These are phyloP conservation scores for Limnephilus marmoratus DNA, from an alignment of 2,888 invertebrate genomes.

Conservation along the genomic window DNA sequence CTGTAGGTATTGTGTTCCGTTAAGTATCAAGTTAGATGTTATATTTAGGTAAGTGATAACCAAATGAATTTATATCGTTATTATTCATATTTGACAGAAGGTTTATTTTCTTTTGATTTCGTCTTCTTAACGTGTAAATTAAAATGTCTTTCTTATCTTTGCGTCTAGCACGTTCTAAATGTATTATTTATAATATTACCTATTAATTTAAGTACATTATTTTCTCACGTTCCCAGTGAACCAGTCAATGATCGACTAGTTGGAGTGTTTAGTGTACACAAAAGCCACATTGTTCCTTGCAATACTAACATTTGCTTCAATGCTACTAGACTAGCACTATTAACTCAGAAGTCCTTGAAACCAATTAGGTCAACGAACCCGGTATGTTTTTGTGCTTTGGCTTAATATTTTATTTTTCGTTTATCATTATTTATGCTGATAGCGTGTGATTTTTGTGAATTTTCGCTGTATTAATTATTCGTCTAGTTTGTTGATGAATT, in stretches of 20 bases:
- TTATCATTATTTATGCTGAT: background rate
- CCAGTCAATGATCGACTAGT: background rate
- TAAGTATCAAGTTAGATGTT: background rate
- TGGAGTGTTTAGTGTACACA: background rate
- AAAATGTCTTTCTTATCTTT: background rate
- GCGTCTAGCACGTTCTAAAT: background rate
- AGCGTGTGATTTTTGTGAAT: constrained; percentile 36
- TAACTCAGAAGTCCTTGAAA: constrained; percentile 21
- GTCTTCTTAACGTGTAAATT: background rate
- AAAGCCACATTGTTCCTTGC: background rate
- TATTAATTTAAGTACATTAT: background rate
- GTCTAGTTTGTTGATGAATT: constrained; percentile 24
- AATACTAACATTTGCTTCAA: constrained; percentile 8
- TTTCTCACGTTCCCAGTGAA: background rate
- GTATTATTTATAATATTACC: background rate
- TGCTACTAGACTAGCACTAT: constrained; percentile 19
- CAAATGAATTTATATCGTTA: background rate
- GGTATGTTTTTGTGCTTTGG: constrained; percentile 18
- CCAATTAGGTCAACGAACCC: constrained; percentile 39
- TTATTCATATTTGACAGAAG: background rate
- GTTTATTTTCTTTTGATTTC: background rate
- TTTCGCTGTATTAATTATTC: constrained; percentile 16
- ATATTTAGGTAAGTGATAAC: background rate
- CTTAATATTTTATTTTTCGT: background rate
- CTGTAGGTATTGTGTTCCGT: background rate